Evolutionary conservation across 2,113 vertebrate species (phyloP).

Genomic region (Cebidichthys violaceus): DNA sequence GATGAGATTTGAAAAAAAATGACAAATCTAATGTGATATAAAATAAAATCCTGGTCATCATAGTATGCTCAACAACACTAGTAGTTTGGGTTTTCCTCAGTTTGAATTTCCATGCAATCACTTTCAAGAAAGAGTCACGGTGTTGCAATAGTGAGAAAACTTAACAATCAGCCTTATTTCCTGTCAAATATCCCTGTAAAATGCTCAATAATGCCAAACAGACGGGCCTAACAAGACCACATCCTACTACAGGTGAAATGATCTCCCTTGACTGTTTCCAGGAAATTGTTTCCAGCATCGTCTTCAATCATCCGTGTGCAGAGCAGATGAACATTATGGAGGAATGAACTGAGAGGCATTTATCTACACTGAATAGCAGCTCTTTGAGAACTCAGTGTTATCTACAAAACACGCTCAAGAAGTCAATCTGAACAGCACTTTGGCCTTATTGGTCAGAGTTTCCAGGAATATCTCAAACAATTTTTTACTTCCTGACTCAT

Average conservation of each 20-base stretch:
- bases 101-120: slow-evolving; percentile 34
- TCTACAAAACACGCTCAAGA: slow-evolving; percentile 9
- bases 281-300: slow-evolving; percentile 69
- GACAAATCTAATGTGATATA: neutral
- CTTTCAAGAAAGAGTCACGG: neutral
- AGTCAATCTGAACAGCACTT: slow-evolving; percentile 12
- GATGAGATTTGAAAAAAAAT: neutral
- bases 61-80: neutral
- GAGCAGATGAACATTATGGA: slow-evolving; percentile 54
- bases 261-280: slow-evolving; percentile 64
- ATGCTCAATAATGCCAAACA: slow-evolving; percentile 52
- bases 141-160: slow-evolving; percentile 17
- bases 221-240: slow-evolving; percentile 48
- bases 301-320: slow-evolving; percentile 56
- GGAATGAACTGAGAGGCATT: slow-evolving; percentile 45
- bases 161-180: slow-evolving; percentile 60
- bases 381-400: slow-evolving; percentile 3
- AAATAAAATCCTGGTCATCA: neutral
- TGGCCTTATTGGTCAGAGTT: slow-evolving; percentile 7
- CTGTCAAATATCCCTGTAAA: slow-evolving; percentile 45
- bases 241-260: slow-evolving; percentile 57
- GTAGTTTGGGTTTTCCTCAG: neutral
- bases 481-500: neutral
- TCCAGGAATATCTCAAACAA: neutral
- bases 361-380: slow-evolving; percentile 31